Conservation (phyloP, 1,140 invertebrate genomes). For the Aphelenchoides fujianensis region DNA sequence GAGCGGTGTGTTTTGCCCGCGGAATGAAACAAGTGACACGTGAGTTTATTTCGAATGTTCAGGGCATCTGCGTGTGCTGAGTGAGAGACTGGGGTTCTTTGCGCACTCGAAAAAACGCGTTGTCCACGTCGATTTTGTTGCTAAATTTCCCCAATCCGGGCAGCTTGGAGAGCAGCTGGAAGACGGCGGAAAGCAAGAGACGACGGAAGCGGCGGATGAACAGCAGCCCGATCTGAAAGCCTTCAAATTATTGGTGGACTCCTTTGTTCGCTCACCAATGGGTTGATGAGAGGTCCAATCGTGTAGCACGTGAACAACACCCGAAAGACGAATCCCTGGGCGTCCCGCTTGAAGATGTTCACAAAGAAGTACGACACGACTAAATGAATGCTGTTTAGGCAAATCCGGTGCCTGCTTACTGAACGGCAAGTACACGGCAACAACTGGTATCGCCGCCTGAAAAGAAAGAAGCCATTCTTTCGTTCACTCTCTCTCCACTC, state of each 20-base stretch:
- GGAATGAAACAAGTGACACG: too few relatives aligned
- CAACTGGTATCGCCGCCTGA: not conserved
- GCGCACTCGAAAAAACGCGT: not conserved
- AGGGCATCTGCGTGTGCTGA: too few relatives aligned
- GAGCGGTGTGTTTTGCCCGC: too few relatives aligned
- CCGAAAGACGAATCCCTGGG: not conserved
- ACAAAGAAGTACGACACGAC: too few relatives aligned
- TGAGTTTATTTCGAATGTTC: too few relatives aligned
- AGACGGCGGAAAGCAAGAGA: not conserved
- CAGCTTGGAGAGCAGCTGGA: not conserved
- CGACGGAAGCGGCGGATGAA: not conserved
- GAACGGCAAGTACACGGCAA: not conserved
- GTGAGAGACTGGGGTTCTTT: not conserved
- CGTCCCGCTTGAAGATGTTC: not conserved
- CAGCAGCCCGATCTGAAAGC: not conserved
- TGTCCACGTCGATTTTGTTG: not conserved
- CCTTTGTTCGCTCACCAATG: too few relatives aligned
- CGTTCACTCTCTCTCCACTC: too few relatives aligned
- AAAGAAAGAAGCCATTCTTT: not conserved
- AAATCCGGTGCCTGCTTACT: not conserved
- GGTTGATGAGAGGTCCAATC: not conserved
- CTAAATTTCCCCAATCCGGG: not conserved
- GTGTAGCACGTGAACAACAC: not conserved
- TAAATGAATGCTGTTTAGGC: too few relatives aligned
- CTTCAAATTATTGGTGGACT: too few relatives aligned